Evolutionary conservation across 2,888 invertebrate species (phyloP), one percentile per base, ranked within the genome.

Genomic region (Thera obeliscata): DNA sequence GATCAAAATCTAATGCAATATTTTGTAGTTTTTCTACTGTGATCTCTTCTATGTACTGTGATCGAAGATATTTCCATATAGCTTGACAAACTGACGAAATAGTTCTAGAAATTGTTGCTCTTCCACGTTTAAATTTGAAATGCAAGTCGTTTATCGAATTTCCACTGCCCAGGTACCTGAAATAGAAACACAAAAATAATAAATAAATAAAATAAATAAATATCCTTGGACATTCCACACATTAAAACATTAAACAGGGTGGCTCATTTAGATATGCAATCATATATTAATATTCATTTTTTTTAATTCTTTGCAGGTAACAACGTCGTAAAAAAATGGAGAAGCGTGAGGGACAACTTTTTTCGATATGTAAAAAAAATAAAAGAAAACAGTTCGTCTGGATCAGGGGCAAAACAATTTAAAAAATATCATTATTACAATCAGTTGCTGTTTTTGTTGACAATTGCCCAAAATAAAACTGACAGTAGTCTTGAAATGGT

Each of bases 281-380:
- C 22, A 22, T 22, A 22, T 22, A 22, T 50, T 12, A 49, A 38
- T 36, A 36, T 7, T 50, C 38, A 36, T 48, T 64, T 60, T 63
- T 61, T 68, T 56, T 43, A 66, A 56, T 70, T 58, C 70, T 22
- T 77, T 75, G 68, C 75, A 77, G 75, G 76, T 74, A 78, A 78
- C 61, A 72, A 68, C 6, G 59, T 75, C 7, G 65, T 74, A 22
- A 76, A 77, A 71, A 77, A 76, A 73, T 78, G 75, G 76, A 78
- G 73, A 73, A 75, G 71, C 57, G 74, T 77, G 48, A 74, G 33
- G 66, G 75, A 75, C 61, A 76, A 76, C 69, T 76, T 71, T 69
- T 72, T 66, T 43, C 55, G 57, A 66, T 68, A 69, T n/a, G 41
- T 41, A 69, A 69, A 69, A 73, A 73, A 71, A 49, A 38, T 49